These are phyloP conservation scores for Lasiurus cinereus DNA, from an alignment of 2,113 vertebrate genomes.

Conservation along the genomic window DNA sequence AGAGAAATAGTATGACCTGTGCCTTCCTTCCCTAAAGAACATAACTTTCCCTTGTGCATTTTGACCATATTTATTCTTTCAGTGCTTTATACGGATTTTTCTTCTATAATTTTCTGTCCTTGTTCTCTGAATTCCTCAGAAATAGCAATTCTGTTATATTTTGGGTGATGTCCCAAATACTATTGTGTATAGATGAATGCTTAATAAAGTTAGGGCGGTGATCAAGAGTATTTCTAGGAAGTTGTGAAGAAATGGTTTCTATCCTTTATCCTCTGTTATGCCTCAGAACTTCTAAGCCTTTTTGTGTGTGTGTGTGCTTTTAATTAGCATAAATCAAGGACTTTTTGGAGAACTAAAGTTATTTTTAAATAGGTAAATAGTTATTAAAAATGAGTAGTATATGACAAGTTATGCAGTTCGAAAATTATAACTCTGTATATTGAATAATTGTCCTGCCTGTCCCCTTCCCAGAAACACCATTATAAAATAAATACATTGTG, in stretches of 20 bases:
- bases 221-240: slow-evolving; percentile 23
- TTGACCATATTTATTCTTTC: slow-evolving; percentile 19
- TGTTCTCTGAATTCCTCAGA: slow-evolving; percentile 4
- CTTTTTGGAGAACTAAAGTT: slow-evolving; percentile 1
- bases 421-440: slow-evolving; percentile 42
- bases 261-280: background rate
- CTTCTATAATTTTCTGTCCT: background rate
- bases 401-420: slow-evolving; percentile 7
- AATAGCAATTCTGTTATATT: background rate
- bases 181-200: slow-evolving; percentile 19
- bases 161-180: background rate
- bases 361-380: slow-evolving; percentile 43
- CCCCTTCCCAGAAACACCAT: slow-evolving; percentile 7
- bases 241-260: background rate
- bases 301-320: slow-evolving; percentile 29
- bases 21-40: background rate
- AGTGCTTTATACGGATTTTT: background rate
- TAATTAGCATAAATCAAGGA: slow-evolving; percentile 6
- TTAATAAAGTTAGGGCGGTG: slow-evolving; percentile 15
- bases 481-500: slow-evolving; percentile 26
- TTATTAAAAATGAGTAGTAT: background rate
- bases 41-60: background rate
- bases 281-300: background rate
- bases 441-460: background rate
- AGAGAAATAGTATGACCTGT: slow-evolving; percentile 5